Evolutionary conservation across 23 tunicate genomes (phyloP), one percentile per base, ranked within the genome.

Genomic region (Halocynthia aurantium): DNA sequence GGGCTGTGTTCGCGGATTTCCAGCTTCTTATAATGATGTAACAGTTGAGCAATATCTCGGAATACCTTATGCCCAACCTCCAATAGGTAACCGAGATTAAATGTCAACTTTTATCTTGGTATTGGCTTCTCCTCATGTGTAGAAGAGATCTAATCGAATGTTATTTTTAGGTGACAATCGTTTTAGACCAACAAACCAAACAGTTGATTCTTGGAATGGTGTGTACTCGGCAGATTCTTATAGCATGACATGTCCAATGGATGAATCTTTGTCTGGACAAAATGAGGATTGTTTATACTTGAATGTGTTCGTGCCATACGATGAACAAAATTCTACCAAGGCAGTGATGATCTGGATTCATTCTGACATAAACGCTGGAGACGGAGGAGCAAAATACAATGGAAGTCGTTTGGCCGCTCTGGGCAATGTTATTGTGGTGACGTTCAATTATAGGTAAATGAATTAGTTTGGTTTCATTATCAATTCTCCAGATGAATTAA

Each of bases 331-430:
- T 13, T 6, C 54, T 0, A 1, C 9, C 12, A 15, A 75, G 52
- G 78, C 94, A 17, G 98, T 88, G 50, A 83, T 94, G 95, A 88
- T 94, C 62, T 94, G 98, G 98, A 94, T 94, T 13, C 85, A 88
- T 64, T 54, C 78, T 20, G 56, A 74, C 21, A 74, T 74, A 65
- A 64, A 22, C 12, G 56, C 60, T 13, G 78, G 78, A 17, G 22
- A 13, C n/a, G 98, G 98, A 60, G 98, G 94, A 51, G 85, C 85
- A 6, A 84, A 71, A n/a, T 94, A 94, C 56, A 84, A 94, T 76
- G 98, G 98, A 52, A 65, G 68, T 49, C 74, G 93, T 83, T 53
- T 94, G 57, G 86, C 95, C 7, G 90, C 87, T 6, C 61, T 77
- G 7, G 87, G 92, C 22, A 76, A 90, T 9, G 96, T 84, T 54